Conservation (phyloP, 2,797 vertebrate genomes). For the Macroramphosus scolopax region DNA sequence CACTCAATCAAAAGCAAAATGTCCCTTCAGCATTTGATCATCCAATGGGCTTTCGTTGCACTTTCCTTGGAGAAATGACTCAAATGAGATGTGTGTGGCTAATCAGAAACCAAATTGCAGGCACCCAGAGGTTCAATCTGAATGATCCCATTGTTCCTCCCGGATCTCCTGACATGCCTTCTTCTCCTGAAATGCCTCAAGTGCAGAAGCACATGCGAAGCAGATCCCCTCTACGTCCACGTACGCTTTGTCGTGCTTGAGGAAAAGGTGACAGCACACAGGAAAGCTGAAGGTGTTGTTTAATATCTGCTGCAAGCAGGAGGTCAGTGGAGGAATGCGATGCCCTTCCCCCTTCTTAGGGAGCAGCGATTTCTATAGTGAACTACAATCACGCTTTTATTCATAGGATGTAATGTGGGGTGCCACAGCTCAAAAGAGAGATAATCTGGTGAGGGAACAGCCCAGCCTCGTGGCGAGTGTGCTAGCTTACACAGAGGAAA, state of each 20-base stretch:
- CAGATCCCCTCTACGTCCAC: too few relatives aligned
- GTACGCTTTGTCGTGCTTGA: too few relatives aligned
- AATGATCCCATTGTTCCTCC: too few relatives aligned
- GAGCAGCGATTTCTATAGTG: conserved; percentile 63
- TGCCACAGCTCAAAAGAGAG: conserved; percentile 35
- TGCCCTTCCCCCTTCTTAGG: conserved; percentile 63
- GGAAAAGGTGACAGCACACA: too few relatives aligned
- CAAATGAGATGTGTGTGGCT: conserved; percentile 22
- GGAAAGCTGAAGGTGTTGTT: conserved; percentile 48
- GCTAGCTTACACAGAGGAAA: too few relatives aligned
- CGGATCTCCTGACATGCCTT: conserved; percentile 11
- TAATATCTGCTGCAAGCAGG: conserved; percentile 61
- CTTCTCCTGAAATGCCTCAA: too few relatives aligned
- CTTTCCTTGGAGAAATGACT: conserved; percentile 35
- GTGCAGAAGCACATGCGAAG: too few relatives aligned
- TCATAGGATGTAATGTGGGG: conserved; percentile 55
- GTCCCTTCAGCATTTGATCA: conserved; percentile 11
- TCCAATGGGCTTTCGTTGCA: conserved; percentile 50
- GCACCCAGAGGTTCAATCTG: too few relatives aligned
- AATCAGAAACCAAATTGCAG: too few relatives aligned
- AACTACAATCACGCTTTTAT: conserved; percentile 65
- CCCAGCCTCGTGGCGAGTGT: conserved; percentile 11
- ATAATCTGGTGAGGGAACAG: conserved; percentile 20
- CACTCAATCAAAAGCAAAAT: conserved; percentile 28
- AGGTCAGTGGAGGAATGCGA: conserved; percentile 66